Percentiles rank a stretch among this genome's conserved stretches.
These are phyloP conservation scores for Chloebia gouldiae DNA, from an alignment of 2,113 vertebrate species.

Conservation along the genomic window DNA sequence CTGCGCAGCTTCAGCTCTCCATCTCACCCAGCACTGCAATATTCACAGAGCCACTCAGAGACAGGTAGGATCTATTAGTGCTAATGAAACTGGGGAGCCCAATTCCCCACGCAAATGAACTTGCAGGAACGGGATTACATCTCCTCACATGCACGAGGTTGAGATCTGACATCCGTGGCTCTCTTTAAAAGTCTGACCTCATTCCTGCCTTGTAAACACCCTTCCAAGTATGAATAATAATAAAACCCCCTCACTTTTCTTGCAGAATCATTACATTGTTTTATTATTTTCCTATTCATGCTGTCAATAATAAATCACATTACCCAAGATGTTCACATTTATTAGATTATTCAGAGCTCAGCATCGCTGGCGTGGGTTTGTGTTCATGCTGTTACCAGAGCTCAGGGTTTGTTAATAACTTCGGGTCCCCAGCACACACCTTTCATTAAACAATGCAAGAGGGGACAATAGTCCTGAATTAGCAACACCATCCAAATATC, in stretches of 20 bases:
- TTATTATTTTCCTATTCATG: constrained; percentile 67
- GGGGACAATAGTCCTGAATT: neutral
- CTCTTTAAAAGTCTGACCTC: constrained; percentile 59
- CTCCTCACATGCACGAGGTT: neutral
- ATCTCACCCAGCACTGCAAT: neutral
- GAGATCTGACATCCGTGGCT: neutral
- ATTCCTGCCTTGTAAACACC: constrained; percentile 57
- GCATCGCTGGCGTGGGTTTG: neutral
- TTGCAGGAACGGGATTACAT: neutral
- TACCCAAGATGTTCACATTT: constrained; percentile 61
- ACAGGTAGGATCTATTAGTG: constrained; percentile 1
- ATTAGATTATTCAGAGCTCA: constrained; percentile 63
- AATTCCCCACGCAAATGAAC: constrained; percentile 36
- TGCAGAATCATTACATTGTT: constrained; percentile 53
- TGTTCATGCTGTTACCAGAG: neutral
- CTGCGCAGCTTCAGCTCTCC: neutral
- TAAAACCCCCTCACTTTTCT: constrained; percentile 50
- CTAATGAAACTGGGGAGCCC: constrained; percentile 50
- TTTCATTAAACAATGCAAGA: neutral
- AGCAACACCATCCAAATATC: neutral
- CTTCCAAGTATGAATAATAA: constrained; percentile 58
- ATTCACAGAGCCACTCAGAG: neutral
- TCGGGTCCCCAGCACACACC: neutral
- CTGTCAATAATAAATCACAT: constrained; percentile 65
- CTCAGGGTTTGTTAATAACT: neutral